Percentiles rank a stretch among this genome's conserved stretches.
Conservation (phyloP, 1,140 invertebrate species). For the Rhizoglyphus robini region DNA sequence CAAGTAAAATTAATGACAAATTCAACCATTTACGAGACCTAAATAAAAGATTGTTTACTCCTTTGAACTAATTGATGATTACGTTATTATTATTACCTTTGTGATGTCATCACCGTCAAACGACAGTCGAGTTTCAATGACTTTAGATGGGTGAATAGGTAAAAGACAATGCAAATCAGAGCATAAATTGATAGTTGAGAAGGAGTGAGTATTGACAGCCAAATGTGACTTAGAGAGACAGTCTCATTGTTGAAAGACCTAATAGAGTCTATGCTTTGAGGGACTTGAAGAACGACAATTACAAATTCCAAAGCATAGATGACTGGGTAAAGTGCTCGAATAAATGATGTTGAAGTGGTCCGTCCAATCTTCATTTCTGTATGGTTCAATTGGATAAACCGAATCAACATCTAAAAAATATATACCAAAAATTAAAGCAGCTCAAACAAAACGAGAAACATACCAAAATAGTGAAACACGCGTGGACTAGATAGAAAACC, state of each 20-base stretch:
- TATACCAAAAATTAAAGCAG: not conserved
- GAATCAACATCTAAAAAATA: not conserved
- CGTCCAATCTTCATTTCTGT: not conserved
- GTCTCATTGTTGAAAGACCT: not conserved
- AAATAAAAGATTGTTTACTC: not conserved
- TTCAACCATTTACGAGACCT: not conserved
- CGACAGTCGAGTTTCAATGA: not conserved
- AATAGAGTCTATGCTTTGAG: not conserved
- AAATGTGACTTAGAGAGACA: no score
- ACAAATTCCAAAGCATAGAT: not conserved
- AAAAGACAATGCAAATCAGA: not conserved
- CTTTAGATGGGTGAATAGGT: not conserved
- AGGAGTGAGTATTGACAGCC: not conserved
- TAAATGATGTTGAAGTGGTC: not conserved
- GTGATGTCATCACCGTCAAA: not conserved
- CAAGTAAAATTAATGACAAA: not conserved
- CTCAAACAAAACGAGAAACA: not conserved
- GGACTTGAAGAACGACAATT: not conserved
- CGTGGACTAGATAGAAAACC: not conserved
- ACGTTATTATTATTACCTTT: not conserved
- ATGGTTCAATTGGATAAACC: not conserved
- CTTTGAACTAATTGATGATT: not conserved
- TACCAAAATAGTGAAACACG: conserved; percentile 1
- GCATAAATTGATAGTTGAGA: not conserved
- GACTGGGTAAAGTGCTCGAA: not conserved